Evolutionary conservation across 92 coral and sea anemone genomes (phyloP).

Genomic region (Virgularia gustaviana): DNA sequence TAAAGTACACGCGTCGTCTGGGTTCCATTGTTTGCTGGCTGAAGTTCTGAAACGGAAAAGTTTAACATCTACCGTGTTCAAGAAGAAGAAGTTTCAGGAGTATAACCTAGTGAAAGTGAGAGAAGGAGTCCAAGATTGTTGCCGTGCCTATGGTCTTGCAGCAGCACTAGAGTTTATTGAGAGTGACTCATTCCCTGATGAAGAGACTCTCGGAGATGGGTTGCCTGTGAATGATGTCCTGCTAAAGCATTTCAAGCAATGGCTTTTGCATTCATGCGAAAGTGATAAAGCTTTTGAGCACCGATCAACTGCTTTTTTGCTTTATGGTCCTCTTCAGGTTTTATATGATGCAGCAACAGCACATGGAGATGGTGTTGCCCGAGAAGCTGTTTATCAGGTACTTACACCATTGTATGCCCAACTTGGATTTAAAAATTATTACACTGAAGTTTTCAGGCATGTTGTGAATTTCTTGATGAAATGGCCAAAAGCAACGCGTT

Average conservation of each 20-base stretch:
- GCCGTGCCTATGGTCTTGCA: slow-evolving; percentile 11
- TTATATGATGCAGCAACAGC: slow-evolving; percentile 9
- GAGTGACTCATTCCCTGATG: neutral
- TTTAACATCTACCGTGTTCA: neutral
- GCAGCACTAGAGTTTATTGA: slow-evolving; percentile 3
- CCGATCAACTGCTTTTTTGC: neutral
- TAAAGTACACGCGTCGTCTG: slow-evolving; percentile 30
- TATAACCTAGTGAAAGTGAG: neutral
- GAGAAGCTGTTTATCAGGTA: slow-evolving; percentile 22
- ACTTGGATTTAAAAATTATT: slow-evolving; percentile 30
- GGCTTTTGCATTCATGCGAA: neutral
- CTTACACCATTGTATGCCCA: slow-evolving; percentile 21
- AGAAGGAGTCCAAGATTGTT: neutral
- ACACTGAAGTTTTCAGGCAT: too few relatives aligned
- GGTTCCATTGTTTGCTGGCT: neutral
- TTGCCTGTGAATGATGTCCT: neutral
- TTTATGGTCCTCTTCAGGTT: slow-evolving; percentile 3
- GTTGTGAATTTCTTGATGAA: slow-evolving; percentile 4
- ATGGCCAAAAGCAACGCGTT: slow-evolving; percentile 6
- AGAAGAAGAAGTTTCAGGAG: neutral
- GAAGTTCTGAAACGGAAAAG: neutral
- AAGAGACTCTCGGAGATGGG: neutral
- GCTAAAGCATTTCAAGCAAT: neutral
- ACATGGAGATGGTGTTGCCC: slow-evolving; percentile 21
- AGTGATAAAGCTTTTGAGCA: slow-evolving; percentile 25